Base-by-base conservation (phyloP, 2,797 vertebrate genomes). In the Otolemur crassicaudatus region DNA sequence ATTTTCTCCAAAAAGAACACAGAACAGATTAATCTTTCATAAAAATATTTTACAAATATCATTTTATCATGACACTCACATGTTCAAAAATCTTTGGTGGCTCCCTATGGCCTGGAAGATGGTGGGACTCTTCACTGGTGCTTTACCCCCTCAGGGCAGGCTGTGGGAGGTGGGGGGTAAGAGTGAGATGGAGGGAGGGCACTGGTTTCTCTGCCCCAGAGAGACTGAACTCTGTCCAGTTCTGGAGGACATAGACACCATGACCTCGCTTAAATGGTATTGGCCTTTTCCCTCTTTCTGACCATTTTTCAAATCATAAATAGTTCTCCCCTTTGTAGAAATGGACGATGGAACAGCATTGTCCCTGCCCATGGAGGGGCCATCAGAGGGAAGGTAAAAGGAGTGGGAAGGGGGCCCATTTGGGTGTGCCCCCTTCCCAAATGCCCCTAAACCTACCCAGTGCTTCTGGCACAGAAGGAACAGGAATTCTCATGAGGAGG, bases 21-120 rank as follows among this genome's bases (percentile, higher is more conserved):
- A 19, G 53, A 75, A 70, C 34, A 67, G 76, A 27, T 46, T 46
- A 20, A 56, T 72, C 13, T 92, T 85, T 83, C 56, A 77, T 60
- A 16, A 61, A 61, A 56, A 23, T 34, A 72, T 82, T 89, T 93
- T 88, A 79, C 69, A 90, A 93, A 65, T 37, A 31, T 22, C 37
- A 46, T 83, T 84, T 94, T 90, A 56, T 89, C 31, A 27, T 70
- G 63, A 40, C 3, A 31, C 7, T 70, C 7, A 7, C 58, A 46
- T 43, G 25, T 31, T 95, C 46, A 73, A 82, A 94, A 90, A 27
- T 6, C 14, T 65, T 40, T 60, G 13, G 3, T 27, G 89, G 43
- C 31, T 65, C 43, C 72, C 56, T 58, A 8, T 40, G 70, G 56
- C 56, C 73, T 58, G 40, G 67, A 87, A 81, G 34, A 63, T 84